phyloP scores from a whole-genome alignment of 2,888 invertebrate genomes.

The Noctua pronuba region DNA sequence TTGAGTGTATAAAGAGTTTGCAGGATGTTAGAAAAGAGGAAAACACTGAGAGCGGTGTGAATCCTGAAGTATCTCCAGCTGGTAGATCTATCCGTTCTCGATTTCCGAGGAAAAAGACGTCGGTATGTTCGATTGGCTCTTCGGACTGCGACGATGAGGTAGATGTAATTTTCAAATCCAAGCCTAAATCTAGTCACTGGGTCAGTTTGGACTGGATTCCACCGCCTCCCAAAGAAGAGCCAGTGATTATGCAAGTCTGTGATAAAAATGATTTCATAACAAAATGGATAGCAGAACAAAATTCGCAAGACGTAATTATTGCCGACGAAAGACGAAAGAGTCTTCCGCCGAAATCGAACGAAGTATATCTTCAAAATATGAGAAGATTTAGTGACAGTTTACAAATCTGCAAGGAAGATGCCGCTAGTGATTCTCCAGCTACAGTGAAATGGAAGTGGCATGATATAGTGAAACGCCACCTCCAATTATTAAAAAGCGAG shows the following conservation, averaged over 20 bases:
- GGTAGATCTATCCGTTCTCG: slow-evolving; percentile 84
- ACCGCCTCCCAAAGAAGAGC: slow-evolving; percentile 88
- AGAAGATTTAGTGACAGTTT: slow-evolving; percentile 88
- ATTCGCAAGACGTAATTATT: slow-evolving; percentile 85
- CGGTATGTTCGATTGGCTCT: slow-evolving; percentile 89
- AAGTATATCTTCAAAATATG: slow-evolving; percentile 88
- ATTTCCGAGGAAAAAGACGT: slow-evolving; percentile 88
- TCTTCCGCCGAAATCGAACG: slow-evolving; percentile 89
- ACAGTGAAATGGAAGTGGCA: slow-evolving; percentile 90
- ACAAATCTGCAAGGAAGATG: slow-evolving; percentile 89
- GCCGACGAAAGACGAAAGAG: slow-evolving; percentile 88
- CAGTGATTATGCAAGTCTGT: slow-evolving; percentile 88
- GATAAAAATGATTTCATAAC: slow-evolving; percentile 90
- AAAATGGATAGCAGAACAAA: slow-evolving; percentile 90
- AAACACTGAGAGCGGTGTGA: slow-evolving; percentile 75
- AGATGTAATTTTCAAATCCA: slow-evolving; percentile 90
- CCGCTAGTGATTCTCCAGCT: slow-evolving; percentile 88
- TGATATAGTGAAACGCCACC: slow-evolving; percentile 88
- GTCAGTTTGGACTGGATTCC: slow-evolving; percentile 90
- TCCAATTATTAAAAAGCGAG: slow-evolving; percentile 86
- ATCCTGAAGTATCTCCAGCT: slow-evolving; percentile 80
- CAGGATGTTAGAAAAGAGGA: slow-evolving; percentile 89
- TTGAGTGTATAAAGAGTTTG: slow-evolving; percentile 89
- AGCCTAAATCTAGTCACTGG: slow-evolving; percentile 91
- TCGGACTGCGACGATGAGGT: slow-evolving; percentile 89